A percentile compares a stretch with the other conserved stretches of the same genome.
These are phyloP conservation scores for Petrocephalus schoutedeni DNA, from an alignment of 2,797 vertebrate genomes.

Conservation along the genomic window DNA sequence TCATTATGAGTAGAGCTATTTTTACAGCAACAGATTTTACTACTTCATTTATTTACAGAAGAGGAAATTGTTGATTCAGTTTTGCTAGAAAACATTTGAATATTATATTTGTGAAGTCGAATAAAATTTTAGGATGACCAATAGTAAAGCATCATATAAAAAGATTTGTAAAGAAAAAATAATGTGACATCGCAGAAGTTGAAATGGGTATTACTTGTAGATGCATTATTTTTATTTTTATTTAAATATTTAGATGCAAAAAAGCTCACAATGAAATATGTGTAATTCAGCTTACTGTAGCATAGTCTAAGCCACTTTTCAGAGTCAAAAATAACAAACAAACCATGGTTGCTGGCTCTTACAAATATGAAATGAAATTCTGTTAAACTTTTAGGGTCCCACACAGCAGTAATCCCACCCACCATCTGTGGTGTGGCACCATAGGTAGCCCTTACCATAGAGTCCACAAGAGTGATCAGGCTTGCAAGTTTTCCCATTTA, in stretches of 20 bases:
- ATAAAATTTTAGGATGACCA: too few relatives aligned
- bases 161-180: neutral
- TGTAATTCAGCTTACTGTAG: neutral
- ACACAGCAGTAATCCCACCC: neutral
- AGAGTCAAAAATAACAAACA: neutral
- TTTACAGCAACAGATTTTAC: too few relatives aligned
- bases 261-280: neutral
- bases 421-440: neutral
- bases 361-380: neutral
- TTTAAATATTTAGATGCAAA: neutral
- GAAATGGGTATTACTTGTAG: neutral
- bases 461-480: neutral
- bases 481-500: neutral
- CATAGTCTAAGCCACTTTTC: neutral
- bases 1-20: neutral
- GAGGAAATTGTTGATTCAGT: too few relatives aligned
- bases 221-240: neutral
- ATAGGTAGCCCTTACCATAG: neutral
- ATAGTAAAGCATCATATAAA: neutral
- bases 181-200: neutral
- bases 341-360: neutral
- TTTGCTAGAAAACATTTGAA: too few relatives aligned
- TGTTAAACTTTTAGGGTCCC: neutral
- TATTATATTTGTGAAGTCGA: too few relatives aligned
- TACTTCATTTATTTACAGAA: too few relatives aligned